Evolutionary conservation across 2,888 invertebrate species (phyloP), one percentile per base, ranked within the genome.

Genomic region (Aelia acuminata): DNA sequence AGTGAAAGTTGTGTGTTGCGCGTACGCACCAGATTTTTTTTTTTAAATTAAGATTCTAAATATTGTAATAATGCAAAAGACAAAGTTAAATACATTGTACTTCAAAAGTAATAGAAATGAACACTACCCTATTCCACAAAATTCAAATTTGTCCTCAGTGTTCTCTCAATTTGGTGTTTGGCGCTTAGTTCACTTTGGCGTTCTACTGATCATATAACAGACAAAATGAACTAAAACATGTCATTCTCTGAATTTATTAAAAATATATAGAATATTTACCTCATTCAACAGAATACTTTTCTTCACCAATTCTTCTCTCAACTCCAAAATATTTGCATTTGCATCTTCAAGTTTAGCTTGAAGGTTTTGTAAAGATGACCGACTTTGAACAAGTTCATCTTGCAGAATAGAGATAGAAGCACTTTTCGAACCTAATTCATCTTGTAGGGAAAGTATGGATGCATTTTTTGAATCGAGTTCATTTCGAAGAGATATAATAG

Each of bases 331-430:
- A 49, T 35, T 87, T 39, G 39, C 15, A 80, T 75, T 50, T 43
- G 31, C 26, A 35, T 47, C 39, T 87, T 87, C 84, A 15, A 87
- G n/a, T 43, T 88, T 87, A 84, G 47, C 35, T 53, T 88, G 57
- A 22, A 89, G 85, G 22, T 85, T n/a, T 8, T 13, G n/a, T 39
- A 85, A 22, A 53, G 53, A n/a, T 1, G 50, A 26, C 31, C 50
- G 35, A 22, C 48, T 50, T 22, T 35, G 31, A 49, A 35, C 35
- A 35, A 85, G 48, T 35, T 85, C 85, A 47, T 84, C 84, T 10
- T 84, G 43, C 15, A 84, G n/a, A 7, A 48, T 47, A 26, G 26
- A 48, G 39, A 84, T 39, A 22, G 47, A 39, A 48, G 43, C 47
- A 47, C 48, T 47, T 47, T 84, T 84, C 11, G 26, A 48, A 10